Conservation (phyloP, 2,797 vertebrate species). For the Rhodeus uyekii region DNA sequence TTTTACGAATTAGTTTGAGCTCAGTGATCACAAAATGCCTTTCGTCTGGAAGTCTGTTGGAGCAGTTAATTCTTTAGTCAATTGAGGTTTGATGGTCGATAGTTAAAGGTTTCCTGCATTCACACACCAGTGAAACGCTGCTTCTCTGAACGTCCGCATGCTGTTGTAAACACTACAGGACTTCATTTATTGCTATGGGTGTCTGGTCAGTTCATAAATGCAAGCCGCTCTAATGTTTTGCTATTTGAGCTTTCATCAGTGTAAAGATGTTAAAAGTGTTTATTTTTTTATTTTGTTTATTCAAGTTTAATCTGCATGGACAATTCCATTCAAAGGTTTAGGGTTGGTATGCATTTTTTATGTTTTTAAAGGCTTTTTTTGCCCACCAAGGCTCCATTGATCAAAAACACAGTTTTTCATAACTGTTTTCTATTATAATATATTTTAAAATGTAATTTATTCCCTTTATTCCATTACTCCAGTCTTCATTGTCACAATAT, state of each 20-base stretch:
- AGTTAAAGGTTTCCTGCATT: slow-evolving; percentile 39
- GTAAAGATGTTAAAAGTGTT: not conserved
- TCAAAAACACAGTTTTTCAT: not conserved
- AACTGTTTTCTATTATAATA: not conserved
- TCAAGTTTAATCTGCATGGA: not conserved
- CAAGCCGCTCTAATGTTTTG: not conserved
- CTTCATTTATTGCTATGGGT: not conserved
- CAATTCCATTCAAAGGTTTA: not conserved
- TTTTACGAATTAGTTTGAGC: slow-evolving; percentile 56
- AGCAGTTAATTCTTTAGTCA: slow-evolving; percentile 19
- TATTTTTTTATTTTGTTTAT: not conserved
- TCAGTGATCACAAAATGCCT: slow-evolving; percentile 8
- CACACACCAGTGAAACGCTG: not conserved
- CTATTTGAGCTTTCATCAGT: not conserved
- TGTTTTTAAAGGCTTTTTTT: not conserved
- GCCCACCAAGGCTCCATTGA: not conserved
- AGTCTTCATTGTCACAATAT: not conserved
- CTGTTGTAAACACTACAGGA: not conserved
- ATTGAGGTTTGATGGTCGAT: slow-evolving; percentile 15
- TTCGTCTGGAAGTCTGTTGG: not conserved
- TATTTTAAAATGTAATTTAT: not conserved
- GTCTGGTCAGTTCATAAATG: slow-evolving; percentile 12
- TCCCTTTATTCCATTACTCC: not conserved
- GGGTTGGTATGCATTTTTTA: not conserved
- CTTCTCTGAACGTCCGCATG: not conserved